Evolutionary conservation across 2,113 vertebrate species (phyloP), one percentile per base, ranked within the genome.

Genomic region (Xiphorhynchus elegans): DNA sequence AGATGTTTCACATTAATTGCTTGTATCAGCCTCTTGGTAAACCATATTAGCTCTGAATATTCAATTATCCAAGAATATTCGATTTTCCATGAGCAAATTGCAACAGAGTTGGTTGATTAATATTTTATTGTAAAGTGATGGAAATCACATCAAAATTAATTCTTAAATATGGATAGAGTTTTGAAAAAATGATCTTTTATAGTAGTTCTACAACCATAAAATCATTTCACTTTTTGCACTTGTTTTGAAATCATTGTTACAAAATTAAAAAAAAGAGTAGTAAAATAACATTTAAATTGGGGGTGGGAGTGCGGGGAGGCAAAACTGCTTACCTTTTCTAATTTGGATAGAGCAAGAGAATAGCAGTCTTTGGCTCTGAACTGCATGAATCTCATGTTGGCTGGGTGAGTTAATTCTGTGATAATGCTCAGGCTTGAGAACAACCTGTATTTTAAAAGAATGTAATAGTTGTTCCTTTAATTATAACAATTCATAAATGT

Each of bases 371-470:
- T 99, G 93, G 99, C 99, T 96, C 99, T 98, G 98, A 99, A 99
- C 93, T 99, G 99, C 99, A 99, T 99, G 98, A 99, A 99, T 96
- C 99, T 98, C 99, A 99, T 99, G 96, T 99, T 99, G 95, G 99
- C 99, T 33, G 99, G 99, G 82, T 99, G 99, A 10, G 99, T 99
- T 88, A 99, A 98, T 86, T 99, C 99, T 10, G 99, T 99, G 97
- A 99, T 99, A 96, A 99, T 99, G 97, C 99, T 99, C 93, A 99
- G 98, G 92, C 98, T 99, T 75, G 99, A 99, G 94, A 99, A 99
- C 95, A 99, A 98, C 97, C 99, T 99, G 91, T 60, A 80, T 82
- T 84, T 60, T 63, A 96, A 94, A 92, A 69, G 70, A 90, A 91
- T 18, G 14, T 42, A 52, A 25, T 18, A 66, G 84, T 97, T 94